Percentiles rank a stretch among this genome's conserved stretches.
These are phyloP conservation scores for Diploscapter pachys DNA, from an alignment of 1,140 invertebrate species.

Conservation along the genomic window DNA sequence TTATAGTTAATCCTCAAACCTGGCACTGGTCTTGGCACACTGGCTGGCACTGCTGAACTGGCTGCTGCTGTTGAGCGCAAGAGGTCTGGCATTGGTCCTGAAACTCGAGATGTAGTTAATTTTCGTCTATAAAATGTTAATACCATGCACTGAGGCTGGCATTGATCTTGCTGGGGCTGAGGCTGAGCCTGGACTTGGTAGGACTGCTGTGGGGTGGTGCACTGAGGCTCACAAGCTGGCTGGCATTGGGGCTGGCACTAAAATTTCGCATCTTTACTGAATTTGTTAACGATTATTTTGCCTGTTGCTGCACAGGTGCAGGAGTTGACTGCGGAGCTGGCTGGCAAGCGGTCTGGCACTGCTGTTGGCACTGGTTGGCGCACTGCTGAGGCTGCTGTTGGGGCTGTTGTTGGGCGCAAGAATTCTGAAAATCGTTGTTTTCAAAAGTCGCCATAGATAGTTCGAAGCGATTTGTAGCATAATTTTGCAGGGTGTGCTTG, in stretches of 20 bases:
- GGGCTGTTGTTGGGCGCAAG: not conserved
- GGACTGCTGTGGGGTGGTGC: conserved; percentile 18
- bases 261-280: not conserved
- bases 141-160: conserved; percentile 22
- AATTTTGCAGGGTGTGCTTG: too few species aligned
- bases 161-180: conserved; percentile 32
- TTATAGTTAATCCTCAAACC: too few species aligned
- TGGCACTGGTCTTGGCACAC: conserved; percentile 15
- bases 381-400: not conserved
- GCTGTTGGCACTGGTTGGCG: not conserved
- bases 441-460: too few species aligned
- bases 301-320: not conserved
- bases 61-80: conserved; percentile 22
- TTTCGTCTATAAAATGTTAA: not conserved
- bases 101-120: conserved; percentile 19
- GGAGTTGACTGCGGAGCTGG: not conserved
- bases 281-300: not conserved
- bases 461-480: too few species aligned
- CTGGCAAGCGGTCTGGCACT: conserved; percentile 7
- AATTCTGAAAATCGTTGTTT: too few species aligned
- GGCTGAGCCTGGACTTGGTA: conserved; percentile 22
- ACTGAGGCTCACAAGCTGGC: conserved; percentile 25
- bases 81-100: conserved; percentile 32
- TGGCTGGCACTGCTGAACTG: conserved; percentile 30
- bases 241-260: conserved; percentile 19